Evolutionary conservation across 64 coral and sea anemone species (phyloP).

Genomic region (Stichodactyla helianthus): DNA sequence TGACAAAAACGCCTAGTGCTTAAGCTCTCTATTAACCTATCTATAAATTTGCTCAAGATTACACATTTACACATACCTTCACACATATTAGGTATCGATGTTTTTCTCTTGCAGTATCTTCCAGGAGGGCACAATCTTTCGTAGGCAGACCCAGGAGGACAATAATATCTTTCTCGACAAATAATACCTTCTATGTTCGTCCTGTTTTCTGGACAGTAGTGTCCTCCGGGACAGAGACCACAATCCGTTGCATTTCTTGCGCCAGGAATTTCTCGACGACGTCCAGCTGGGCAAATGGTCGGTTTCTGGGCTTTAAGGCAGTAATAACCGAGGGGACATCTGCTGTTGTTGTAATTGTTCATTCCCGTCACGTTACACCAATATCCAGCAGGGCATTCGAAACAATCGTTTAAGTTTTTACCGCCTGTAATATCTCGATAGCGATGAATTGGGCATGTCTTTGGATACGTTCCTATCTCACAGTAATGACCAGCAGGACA

Average conservation of each 20-base stretch:
- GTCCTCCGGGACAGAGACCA: constrained; percentile 69
- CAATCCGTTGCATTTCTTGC: constrained; percentile 72
- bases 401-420: constrained; percentile 65
- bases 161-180: constrained; percentile 65
- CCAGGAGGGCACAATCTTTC: constrained; percentile 72
- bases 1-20: no score
- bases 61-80: constrained; percentile 44
- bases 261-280: constrained; percentile 61
- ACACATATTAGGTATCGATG: constrained; percentile 49
- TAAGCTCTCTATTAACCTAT: neutral
- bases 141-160: constrained; percentile 46
- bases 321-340: constrained; percentile 89
- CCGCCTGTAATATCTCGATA: constrained; percentile 77
- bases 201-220: constrained; percentile 80
- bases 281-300: constrained; percentile 64
- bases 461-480: constrained; percentile 44
- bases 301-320: constrained; percentile 68
- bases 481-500: constrained; percentile 91
- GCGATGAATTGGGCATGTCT: constrained; percentile 66
- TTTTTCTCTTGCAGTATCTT: constrained; percentile 61
- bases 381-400: constrained; percentile 84
- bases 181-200: constrained; percentile 83
- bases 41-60: neutral
- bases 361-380: constrained; percentile 98
- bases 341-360: constrained; percentile 72